A percentile compares a stretch with the other conserved stretches of the same genome.
These are phyloP conservation scores for Fregetta grallaria DNA, from an alignment of 2,113 vertebrate genomes.

Conservation along the genomic window DNA sequence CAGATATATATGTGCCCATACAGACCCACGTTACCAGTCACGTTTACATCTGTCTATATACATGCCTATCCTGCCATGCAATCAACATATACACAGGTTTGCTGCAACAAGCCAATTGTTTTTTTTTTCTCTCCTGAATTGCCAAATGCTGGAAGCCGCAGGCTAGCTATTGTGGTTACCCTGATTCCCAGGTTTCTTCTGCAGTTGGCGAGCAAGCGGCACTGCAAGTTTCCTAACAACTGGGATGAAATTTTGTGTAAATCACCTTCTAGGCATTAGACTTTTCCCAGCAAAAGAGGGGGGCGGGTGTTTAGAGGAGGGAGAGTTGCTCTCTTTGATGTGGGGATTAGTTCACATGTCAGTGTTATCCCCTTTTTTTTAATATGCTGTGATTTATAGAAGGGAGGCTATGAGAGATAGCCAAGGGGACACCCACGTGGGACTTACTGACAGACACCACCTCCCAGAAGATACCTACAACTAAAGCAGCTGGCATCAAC, in stretches of 20 bases:
- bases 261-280: conserved; percentile 65
- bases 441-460: conserved; percentile 17
- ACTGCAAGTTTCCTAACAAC: conserved; percentile 43
- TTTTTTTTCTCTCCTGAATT: not conserved
- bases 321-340: conserved; percentile 54
- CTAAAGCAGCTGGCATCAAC: conserved; percentile 19
- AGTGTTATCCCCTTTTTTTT: conserved; percentile 34
- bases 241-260: conserved; percentile 28
- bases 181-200: conserved; percentile 39
- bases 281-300: conserved; percentile 56
- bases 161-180: conserved; percentile 35
- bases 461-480: not conserved
- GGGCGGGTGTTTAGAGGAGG: conserved; percentile 16
- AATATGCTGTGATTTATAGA: conserved; percentile 59
- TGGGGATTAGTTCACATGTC: conserved; percentile 70
- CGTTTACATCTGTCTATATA: not conserved
- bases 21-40: not conserved
- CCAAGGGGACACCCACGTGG: conserved; percentile 50
- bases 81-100: not conserved
- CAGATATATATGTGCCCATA: not conserved
- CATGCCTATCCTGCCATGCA: not conserved
- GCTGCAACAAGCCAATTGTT: not conserved
- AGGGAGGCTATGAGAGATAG: conserved; percentile 11
- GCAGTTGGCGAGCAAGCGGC: not conserved
- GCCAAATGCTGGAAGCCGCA: not conserved